These are phyloP conservation scores for Drosophila falleni DNA, from an alignment of 2,888 invertebrate species.

Conservation along the genomic window DNA sequence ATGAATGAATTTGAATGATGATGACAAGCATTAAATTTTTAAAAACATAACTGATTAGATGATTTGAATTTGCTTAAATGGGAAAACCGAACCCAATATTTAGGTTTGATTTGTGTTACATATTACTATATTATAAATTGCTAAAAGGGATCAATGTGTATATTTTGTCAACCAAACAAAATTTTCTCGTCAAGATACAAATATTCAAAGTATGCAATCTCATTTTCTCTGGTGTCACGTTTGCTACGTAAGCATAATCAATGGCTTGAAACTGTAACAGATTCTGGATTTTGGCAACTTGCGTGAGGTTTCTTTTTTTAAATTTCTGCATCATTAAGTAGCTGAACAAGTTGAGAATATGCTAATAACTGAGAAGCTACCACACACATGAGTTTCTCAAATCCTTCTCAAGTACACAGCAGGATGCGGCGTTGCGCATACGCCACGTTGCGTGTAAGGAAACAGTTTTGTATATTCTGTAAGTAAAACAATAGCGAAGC, in stretches of 20 bases:
- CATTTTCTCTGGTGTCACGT: slow-evolving; percentile 22
- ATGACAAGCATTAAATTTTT: not conserved
- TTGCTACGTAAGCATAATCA: slow-evolving; percentile 51
- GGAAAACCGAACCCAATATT: slow-evolving; percentile 5
- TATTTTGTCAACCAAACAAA: slow-evolving; percentile 48
- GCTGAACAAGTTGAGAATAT: slow-evolving; percentile 58
- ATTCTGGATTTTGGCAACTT: slow-evolving; percentile 35
- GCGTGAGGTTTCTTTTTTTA: slow-evolving; percentile 12
- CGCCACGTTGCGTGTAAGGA: slow-evolving; percentile 16
- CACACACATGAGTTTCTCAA: slow-evolving; percentile 22
- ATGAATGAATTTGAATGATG: too few relatives aligned
- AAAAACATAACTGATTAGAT: not conserved
- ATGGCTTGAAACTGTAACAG: slow-evolving; percentile 47
- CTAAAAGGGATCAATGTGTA: slow-evolving; percentile 40
- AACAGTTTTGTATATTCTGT: slow-evolving; percentile 14
- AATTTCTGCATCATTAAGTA: slow-evolving; percentile 63
- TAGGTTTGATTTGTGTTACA: slow-evolving; percentile 38
- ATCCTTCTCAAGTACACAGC: slow-evolving; percentile 14
- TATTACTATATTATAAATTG: slow-evolving; percentile 63
- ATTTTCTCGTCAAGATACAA: slow-evolving; percentile 22
- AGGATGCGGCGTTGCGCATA: slow-evolving; percentile 29
- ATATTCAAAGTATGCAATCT: slow-evolving; percentile 45
- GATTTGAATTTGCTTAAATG: not conserved
- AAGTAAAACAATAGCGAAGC: slow-evolving; percentile 26
- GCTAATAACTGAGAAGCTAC: slow-evolving; percentile 49